Percentiles rank a stretch among this genome's conserved stretches.
phyloP scores from a whole-genome alignment of 2,888 invertebrate genomes.

The Sinotaia quadrata region DNA sequence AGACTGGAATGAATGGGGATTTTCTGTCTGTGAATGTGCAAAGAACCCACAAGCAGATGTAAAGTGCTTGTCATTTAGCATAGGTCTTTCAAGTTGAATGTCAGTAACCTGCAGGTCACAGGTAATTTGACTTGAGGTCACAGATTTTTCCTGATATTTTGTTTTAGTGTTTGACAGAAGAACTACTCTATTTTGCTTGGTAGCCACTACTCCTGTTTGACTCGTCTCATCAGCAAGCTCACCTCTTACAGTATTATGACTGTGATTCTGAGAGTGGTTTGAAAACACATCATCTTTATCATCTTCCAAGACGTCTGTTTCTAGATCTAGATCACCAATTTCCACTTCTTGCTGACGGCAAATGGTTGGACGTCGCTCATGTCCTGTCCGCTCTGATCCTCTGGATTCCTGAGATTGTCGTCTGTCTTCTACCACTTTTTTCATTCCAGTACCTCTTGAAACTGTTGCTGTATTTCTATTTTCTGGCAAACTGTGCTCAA shows the following conservation, averaged over 20 bases:
- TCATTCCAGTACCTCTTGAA: no score
- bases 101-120: no score
- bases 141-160: no score
- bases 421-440: no score
- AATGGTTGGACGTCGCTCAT: slow-evolving; percentile 25
- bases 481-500: background rate
- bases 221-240: background rate
- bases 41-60: no score
- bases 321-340: slow-evolving; percentile 23
- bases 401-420: slow-evolving; percentile 14
- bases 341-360: slow-evolving; percentile 26
- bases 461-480: background rate
- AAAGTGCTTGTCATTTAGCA: no score
- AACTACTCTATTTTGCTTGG: background rate
- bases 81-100: no score
- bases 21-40: no score
- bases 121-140: no score
- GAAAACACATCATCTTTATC: slow-evolving; percentile 14
- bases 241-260: background rate
- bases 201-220: background rate
- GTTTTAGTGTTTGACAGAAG: background rate
- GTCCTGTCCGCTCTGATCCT: slow-evolving; percentile 21
- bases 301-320: slow-evolving; percentile 2
- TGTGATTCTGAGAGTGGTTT: background rate
- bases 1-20: no score